Conservation (phyloP, 2,797 vertebrate species). For the Poeciliopsis infans region DNA sequence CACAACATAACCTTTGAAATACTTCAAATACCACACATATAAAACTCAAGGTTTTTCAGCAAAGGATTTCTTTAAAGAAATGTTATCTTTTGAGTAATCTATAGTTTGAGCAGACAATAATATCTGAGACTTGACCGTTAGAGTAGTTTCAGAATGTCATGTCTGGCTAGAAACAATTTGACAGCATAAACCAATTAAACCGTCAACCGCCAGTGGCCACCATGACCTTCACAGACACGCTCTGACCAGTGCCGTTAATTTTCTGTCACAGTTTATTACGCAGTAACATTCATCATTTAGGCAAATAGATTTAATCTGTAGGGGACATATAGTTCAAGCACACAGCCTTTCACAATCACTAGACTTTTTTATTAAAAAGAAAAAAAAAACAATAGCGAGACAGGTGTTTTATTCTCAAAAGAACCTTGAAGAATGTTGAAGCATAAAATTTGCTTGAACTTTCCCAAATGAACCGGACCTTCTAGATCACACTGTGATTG, state of each 20-base stretch:
- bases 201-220: conserved; percentile 53
- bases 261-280: conserved; percentile 71
- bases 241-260: conserved; percentile 59
- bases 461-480: too few relatives aligned
- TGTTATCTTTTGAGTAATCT: conserved; percentile 13
- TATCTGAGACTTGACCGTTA: conserved; percentile 23
- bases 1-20: background rate
- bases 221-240: conserved; percentile 64
- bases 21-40: background rate
- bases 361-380: conserved; percentile 21
- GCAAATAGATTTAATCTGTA: conserved; percentile 56
- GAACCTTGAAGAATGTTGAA: conserved; percentile 45
- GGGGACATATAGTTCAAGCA: conserved; percentile 37
- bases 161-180: conserved; percentile 24
- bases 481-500: too few relatives aligned
- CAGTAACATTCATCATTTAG: conserved; percentile 73
- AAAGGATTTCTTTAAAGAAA: conserved; percentile 11
- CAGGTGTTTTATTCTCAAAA: conserved; percentile 39
- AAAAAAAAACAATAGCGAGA: conserved; percentile 16
- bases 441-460: conserved; percentile 22
- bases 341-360: conserved; percentile 31
- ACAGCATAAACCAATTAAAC: conserved; percentile 64
- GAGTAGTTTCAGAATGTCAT: conserved; percentile 20
- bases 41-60: background rate
- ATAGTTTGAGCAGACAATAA: conserved; percentile 11